Evolutionary conservation across 2,113 vertebrate genomes (phyloP).

Genomic region (Rhombomys opimus): DNA sequence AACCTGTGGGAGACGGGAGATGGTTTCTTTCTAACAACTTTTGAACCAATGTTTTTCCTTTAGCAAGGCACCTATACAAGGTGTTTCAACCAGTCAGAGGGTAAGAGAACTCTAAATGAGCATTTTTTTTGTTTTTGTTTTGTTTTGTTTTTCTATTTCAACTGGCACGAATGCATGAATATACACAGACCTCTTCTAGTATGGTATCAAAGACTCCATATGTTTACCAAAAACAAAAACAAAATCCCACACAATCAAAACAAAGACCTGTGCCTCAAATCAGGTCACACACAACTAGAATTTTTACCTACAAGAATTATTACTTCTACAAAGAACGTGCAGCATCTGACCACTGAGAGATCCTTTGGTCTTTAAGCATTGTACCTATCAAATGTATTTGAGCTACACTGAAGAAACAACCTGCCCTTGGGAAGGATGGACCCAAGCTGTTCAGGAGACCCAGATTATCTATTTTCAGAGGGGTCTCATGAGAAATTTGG

Average conservation of each 20-base stretch:
- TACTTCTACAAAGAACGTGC: not conserved
- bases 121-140: not conserved
- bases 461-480: constrained; percentile 58
- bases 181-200: not conserved
- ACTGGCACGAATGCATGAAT: not conserved
- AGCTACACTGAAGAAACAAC: not conserved
- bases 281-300: not conserved
- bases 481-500: constrained; percentile 37
- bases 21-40: constrained; percentile 77
- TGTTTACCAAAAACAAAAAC: constrained; percentile 37
- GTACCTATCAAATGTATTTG: not conserved
- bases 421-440: not conserved
- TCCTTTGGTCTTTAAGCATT: not conserved
- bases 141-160: not conserved
- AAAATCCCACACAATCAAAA: not conserved
- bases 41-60: constrained; percentile 73
- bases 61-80: not conserved
- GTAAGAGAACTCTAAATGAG: not conserved
- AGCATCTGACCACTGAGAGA: constrained; percentile 9
- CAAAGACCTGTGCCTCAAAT: not conserved
- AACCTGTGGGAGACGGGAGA: constrained; percentile 70
- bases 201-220: not conserved
- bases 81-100: not conserved
- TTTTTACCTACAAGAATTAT: constrained; percentile 34
- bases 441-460: constrained; percentile 5